phyloP scores from a whole-genome alignment of 2,888 invertebrate genomes.

The Ectemnius continuus region DNA sequence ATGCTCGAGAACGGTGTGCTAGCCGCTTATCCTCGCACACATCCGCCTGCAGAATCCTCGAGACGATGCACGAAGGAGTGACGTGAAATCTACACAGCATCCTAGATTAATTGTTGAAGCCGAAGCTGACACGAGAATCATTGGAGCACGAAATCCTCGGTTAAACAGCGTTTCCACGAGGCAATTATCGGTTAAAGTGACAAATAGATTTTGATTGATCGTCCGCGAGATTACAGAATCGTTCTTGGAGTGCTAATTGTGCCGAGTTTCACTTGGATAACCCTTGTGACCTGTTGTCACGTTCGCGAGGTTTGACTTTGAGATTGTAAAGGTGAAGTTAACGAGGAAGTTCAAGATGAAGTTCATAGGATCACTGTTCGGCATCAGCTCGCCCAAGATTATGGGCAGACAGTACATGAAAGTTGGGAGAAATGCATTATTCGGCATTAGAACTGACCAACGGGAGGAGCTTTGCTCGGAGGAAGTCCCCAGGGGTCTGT shows the following conservation, averaged over 20 bases:
- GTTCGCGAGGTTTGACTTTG: background rate
- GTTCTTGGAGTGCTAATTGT: background rate
- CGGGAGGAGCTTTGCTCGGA: constrained; percentile 75
- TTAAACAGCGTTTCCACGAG: background rate
- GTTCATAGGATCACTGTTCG: constrained; percentile 74
- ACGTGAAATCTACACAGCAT: constrained; percentile 58
- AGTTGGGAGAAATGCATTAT: constrained; percentile 86
- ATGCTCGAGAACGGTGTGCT: constrained; percentile 4
- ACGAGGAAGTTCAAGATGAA: constrained; percentile 66
- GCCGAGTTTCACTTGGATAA: too few species aligned
- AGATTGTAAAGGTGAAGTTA: background rate
- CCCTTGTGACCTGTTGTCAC: too few species aligned
- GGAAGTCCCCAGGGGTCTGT: constrained; percentile 82
- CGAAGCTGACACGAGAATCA: constrained; percentile 23
- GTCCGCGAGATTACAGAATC: background rate
- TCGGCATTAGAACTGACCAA: constrained; percentile 81
- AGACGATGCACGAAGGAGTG: constrained; percentile 73
- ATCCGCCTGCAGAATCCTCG: background rate
- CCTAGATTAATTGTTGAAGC: constrained; percentile 38
- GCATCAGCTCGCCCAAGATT: constrained; percentile 79
- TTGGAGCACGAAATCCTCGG: constrained; percentile 33
- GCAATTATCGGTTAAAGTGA: too few species aligned
- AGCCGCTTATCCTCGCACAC: constrained; percentile 10
- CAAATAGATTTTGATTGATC: background rate
- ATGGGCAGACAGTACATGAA: constrained; percentile 88